Percentiles rank a stretch among this genome's conserved stretches.
These are phyloP conservation scores for Egretta garzetta DNA, from an alignment of 2,113 vertebrate genomes.

Conservation along the genomic window DNA sequence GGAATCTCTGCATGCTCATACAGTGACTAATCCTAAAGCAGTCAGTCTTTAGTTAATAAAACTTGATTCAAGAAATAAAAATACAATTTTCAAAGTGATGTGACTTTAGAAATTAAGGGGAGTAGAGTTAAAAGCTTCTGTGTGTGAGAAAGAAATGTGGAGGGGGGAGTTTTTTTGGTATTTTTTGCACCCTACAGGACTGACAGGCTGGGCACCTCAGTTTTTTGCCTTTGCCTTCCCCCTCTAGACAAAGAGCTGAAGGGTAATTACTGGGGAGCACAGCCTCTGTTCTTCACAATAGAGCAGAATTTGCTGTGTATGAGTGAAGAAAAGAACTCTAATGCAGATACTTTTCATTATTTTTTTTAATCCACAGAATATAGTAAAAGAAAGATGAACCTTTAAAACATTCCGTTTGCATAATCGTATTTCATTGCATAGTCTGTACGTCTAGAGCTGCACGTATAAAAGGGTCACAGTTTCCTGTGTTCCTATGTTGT, in stretches of 20 bases:
- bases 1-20: rapidly evolving
- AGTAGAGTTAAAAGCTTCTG: not conserved
- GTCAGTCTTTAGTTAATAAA: not conserved
- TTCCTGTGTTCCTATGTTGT: not conserved
- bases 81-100: not conserved
- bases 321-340: not conserved
- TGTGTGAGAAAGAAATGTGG: not conserved
- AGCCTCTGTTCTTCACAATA: not conserved
- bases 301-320: not conserved
- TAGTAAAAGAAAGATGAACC: not conserved
- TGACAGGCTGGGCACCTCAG: not conserved
- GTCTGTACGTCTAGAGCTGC: not conserved
- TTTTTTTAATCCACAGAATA: not conserved
- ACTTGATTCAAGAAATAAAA: not conserved
- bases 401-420: not conserved
- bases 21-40: not conserved
- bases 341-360: not conserved
- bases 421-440: not conserved
- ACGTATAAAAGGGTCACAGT: not conserved
- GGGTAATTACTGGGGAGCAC: not conserved
- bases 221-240: not conserved
- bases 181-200: not conserved
- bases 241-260: not conserved
- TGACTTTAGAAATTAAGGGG: not conserved
- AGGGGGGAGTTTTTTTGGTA: not conserved